Evolutionary conservation across 2,888 invertebrate genomes (phyloP).

Genomic region (Lepidochrysops patricia): DNA sequence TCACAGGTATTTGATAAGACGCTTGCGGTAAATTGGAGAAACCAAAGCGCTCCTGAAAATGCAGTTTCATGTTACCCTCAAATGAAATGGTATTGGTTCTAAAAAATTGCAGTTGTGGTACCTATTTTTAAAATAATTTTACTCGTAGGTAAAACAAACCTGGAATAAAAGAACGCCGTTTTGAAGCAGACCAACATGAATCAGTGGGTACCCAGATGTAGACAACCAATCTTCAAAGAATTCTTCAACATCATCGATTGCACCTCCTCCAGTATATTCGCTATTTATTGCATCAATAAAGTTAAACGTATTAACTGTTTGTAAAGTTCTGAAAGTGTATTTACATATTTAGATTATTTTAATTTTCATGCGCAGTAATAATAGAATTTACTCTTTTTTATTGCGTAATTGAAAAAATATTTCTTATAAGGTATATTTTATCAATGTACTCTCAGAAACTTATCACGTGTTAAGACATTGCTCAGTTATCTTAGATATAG

Average conservation of each 20-base stretch:
- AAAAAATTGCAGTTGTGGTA: no score
- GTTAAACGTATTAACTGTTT: constrained; percentile 34
- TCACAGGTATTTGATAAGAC: constrained; percentile 56
- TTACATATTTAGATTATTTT: background rate
- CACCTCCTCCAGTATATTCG: constrained; percentile 27
- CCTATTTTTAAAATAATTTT: background rate
- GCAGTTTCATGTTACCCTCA: no score
- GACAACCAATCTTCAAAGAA: constrained; percentile 43
- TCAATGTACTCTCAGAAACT: background rate
- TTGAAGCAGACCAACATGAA: constrained; percentile 38
- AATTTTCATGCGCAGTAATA: background rate
- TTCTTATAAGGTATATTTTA: background rate
- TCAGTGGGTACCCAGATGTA: constrained; percentile 44
- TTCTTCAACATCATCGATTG: constrained; percentile 33
- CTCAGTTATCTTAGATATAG: constrained; percentile 11
- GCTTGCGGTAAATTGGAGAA: constrained; percentile 30
- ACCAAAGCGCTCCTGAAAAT: constrained; percentile 40
- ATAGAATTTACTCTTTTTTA: background rate
- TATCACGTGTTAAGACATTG: background rate
- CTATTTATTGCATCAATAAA: constrained; percentile 46
- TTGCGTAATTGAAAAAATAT: no score
- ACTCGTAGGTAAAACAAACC: constrained; percentile 31
- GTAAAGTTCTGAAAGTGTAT: constrained; percentile 32
- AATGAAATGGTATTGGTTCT: no score
- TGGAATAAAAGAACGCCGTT: constrained; percentile 45